Percentiles rank a stretch among this genome's conserved stretches.
These are phyloP conservation scores for Tetropium fuscum DNA, from an alignment of 2,888 invertebrate species.

Conservation along the genomic window DNA sequence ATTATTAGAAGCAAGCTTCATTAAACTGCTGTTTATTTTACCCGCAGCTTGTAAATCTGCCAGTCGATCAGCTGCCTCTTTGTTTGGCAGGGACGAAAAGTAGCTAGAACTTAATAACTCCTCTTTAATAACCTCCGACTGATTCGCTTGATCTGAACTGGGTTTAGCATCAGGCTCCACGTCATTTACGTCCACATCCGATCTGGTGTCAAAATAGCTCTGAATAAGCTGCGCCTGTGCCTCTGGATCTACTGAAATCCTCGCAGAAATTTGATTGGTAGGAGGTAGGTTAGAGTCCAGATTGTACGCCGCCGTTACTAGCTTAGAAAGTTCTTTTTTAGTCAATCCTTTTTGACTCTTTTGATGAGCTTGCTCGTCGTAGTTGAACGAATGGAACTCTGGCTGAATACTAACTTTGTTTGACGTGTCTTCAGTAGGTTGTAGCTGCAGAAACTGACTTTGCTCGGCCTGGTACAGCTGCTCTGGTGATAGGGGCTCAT, in stretches of 20 bases:
- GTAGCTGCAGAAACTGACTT: slow-evolving; percentile 60
- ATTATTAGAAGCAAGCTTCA: slow-evolving; percentile 57
- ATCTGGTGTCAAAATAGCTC: slow-evolving; percentile 53
- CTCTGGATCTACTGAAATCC: slow-evolving; percentile 41
- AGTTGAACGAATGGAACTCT: slow-evolving; percentile 66
- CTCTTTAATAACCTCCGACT: slow-evolving; percentile 31
- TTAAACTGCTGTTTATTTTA: slow-evolving; percentile 65
- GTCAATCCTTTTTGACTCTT: slow-evolving; percentile 40
- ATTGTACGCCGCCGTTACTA: slow-evolving; percentile 52
- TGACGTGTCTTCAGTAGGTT: slow-evolving; percentile 54
- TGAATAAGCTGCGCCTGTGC: slow-evolving; percentile 56
- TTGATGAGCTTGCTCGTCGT: slow-evolving; percentile 63
- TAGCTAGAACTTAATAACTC: slow-evolving; percentile 65
- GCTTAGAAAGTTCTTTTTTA: slow-evolving; percentile 42
- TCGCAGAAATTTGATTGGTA: slow-evolving; percentile 18
- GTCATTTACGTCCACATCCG: slow-evolving; percentile 43
- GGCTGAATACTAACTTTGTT: slow-evolving; percentile 64
- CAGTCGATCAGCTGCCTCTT: slow-evolving; percentile 72
- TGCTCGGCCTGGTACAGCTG: slow-evolving; percentile 63
- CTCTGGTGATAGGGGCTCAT: slow-evolving; percentile 40
- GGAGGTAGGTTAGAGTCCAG: slow-evolving; percentile 28
- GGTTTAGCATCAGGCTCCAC: slow-evolving; percentile 53
- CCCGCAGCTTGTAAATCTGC: slow-evolving; percentile 72
- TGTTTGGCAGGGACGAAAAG: slow-evolving; percentile 73
- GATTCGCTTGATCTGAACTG: slow-evolving; percentile 30